Evolutionary conservation across 2,888 invertebrate genomes (phyloP).

Genomic region (Agrotis exclamationis): DNA sequence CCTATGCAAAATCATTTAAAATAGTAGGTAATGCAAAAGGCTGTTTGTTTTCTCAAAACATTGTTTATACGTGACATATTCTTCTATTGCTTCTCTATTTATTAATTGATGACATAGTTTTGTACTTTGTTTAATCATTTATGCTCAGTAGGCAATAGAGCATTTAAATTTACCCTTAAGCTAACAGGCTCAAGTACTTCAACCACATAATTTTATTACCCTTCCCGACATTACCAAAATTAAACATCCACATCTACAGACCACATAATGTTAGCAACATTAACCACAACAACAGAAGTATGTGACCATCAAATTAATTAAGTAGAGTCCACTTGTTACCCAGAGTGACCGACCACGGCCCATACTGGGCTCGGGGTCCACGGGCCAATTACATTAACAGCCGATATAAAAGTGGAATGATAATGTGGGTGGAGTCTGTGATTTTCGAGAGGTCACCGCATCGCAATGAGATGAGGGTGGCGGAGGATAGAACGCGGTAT

Average conservation of each 20-base stretch:
- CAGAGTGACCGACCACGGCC: slow-evolving; percentile 41
- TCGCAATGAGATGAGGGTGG: slow-evolving; percentile 78
- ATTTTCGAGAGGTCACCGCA: slow-evolving; percentile 85
- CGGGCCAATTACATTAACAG: slow-evolving; percentile 83
- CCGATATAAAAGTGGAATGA: slow-evolving; percentile 79
- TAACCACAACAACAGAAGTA: slow-evolving; percentile 53
- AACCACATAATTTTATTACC: slow-evolving; percentile 3
- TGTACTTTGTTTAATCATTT: neutral
- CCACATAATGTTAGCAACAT: slow-evolving; percentile 55
- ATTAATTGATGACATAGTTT: no score
- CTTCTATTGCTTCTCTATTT: no score
- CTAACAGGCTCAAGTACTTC: neutral
- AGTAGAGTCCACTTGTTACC: slow-evolving; percentile 54
- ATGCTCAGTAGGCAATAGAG: no score
- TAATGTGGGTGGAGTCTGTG: slow-evolving; percentile 77
- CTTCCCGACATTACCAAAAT: slow-evolving; percentile 43
- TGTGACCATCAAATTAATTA: slow-evolving; percentile 65
- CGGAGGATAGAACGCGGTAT: slow-evolving; percentile 47
- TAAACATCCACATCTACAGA: slow-evolving; percentile 20
- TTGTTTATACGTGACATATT: neutral
- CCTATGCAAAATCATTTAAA: neutral
- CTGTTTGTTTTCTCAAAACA: neutral
- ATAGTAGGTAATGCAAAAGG: neutral
- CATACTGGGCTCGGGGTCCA: slow-evolving; percentile 60
- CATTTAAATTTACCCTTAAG: neutral